These are phyloP conservation scores for Rhamphomyia laevipes DNA, from an alignment of 2,888 invertebrate genomes.

Conservation along the genomic window DNA sequence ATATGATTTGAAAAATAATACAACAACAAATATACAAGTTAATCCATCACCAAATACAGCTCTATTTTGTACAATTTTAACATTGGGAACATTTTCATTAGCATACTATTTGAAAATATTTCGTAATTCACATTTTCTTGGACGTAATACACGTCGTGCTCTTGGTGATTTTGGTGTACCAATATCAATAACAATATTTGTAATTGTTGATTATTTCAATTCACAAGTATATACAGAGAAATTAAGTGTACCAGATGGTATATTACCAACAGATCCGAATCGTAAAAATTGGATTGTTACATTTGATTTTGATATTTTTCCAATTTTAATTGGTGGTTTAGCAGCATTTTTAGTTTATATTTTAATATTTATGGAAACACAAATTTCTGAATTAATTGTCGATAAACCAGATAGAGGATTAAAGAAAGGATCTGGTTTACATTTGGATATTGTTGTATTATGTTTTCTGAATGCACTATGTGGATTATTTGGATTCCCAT, in stretches of 20 bases:
- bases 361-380: conserved; percentile 86
- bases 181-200: conserved; percentile 79
- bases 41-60: conserved; percentile 71
- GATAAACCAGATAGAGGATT: conserved; percentile 79
- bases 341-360: conserved; percentile 87
- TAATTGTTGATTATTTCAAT: conserved; percentile 56
- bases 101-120: conserved; percentile 84
- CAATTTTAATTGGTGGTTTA: conserved; percentile 60
- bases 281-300: conserved; percentile 65
- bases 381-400: conserved; percentile 87
- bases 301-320: conserved; percentile 65
- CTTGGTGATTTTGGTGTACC: conserved; percentile 85
- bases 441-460: conserved; percentile 81
- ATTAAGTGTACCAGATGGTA: conserved; percentile 66
- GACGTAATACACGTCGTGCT: conserved; percentile 65
- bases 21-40: conserved; percentile 1
- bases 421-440: conserved; percentile 83
- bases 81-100: conserved; percentile 76
- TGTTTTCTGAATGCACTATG: conserved; percentile 67
- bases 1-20: neutral
- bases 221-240: conserved; percentile 73
- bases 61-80: conserved; percentile 74
- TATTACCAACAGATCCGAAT: conserved; percentile 55
- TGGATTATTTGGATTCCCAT: conserved; percentile 77
- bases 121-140: conserved; percentile 83